Evolutionary conservation across 2,797 vertebrate species (phyloP), one percentile per base, ranked within the genome.

Genomic region (Phrynocephalus vlangalii): DNA sequence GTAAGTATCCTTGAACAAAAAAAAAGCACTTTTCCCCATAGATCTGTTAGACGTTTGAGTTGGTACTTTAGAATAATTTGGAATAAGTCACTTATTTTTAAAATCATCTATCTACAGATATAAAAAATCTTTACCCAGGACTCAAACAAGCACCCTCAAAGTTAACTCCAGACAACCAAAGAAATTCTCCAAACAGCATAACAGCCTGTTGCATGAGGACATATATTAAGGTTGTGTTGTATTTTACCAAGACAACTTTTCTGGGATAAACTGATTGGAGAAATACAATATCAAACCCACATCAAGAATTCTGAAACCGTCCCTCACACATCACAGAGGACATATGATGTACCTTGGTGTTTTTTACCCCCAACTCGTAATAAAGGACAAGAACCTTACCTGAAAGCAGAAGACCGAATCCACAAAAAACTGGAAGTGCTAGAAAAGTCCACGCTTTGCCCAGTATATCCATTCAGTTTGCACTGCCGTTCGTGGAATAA

Each of bases 401-500:
- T 97, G 96, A 94, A 95, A 97, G 94, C 67, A 97, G 86, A 89
- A 96, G 85, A 92, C 95, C 95, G 92, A 96, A 94, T 94, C 95
- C 96, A 76, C 18, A 97, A 88, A 97, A 93, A 93, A 96, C 81
- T 82, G 96, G 93, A 88, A 93, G 90, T 88, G 95, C 95, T 96
- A 96, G 94, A 95, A 77, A 95, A 94, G 95, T 96, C 96, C 97
- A 97, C 97, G 93, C 92, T 96, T 96, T 94, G 95, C 95, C 91
- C 87, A 91, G 92, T 96, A 90, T 95, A 97, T 96, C 97, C 97
- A 97, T 97, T 94, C 96, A 97, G 95, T 95, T 96, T 94, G 88
- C 92, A 81, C 92, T 89, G 92, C 89, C 0, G 6, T 86, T 95
- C 96, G 96, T 96, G 93, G 95, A 94, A 90, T 95, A 86, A 82